These are phyloP conservation scores for Dysmachus trigonus DNA, from an alignment of 2,888 invertebrate species.

Conservation along the genomic window DNA sequence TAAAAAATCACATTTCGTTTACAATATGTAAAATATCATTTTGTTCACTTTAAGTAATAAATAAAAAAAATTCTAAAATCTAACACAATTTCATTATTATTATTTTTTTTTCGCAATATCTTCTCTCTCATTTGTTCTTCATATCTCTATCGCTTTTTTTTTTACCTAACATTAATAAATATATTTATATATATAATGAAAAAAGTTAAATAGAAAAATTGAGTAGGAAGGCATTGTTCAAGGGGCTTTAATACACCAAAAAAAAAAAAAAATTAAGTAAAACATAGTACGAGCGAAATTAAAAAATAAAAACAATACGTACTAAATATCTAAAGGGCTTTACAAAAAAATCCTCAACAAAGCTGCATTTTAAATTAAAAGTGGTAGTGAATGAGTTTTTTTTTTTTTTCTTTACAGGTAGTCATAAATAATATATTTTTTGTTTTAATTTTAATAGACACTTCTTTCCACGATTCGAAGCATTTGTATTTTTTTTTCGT, in stretches of 20 bases:
- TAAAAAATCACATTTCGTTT: conserved; percentile 39
- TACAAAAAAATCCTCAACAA: background rate
- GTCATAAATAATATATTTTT: background rate
- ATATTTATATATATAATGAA: background rate
- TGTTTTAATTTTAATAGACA: background rate
- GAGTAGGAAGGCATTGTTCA: background rate
- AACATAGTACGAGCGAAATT: background rate
- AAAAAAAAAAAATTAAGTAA: background rate
- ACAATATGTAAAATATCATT: conserved; percentile 8
- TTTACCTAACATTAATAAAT: background rate
- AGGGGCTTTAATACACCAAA: background rate
- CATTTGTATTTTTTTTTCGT: background rate
- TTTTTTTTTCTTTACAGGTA: background rate
- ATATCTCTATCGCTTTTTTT: background rate
- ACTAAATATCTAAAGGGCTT: background rate
- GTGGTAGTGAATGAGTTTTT: background rate
- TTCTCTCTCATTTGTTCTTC: background rate
- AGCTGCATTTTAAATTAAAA: background rate
- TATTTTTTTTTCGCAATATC: background rate
- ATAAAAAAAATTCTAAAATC: background rate
- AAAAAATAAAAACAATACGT: background rate
- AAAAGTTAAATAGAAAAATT: background rate
- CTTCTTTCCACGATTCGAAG: background rate
- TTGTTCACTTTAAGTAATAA: conserved; percentile 14
- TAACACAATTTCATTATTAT: background rate